Evolutionary conservation across 2,888 invertebrate genomes (phyloP), one percentile per base, ranked within the genome.

Genomic region (Chalcosyrphus nemorum): DNA sequence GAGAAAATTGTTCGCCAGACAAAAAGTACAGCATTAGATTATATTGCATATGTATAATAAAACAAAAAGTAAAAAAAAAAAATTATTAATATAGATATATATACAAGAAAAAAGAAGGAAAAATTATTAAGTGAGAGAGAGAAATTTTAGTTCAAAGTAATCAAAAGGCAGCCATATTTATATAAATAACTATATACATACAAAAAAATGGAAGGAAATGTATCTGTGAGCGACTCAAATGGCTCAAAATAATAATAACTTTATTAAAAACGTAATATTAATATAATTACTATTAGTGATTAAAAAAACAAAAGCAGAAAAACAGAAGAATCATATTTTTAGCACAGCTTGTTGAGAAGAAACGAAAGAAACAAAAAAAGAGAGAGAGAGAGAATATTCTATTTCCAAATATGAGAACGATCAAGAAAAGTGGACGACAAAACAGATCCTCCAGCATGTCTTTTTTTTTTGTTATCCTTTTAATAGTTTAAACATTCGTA

Each of bases 161-260:
- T 84, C 78, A 80, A 84, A 84, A 84, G 84, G 84, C 84, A 84
- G 84, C 84, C 84, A 84, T 84, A 84, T 84, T 84, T 84, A 84
- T 84, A 84, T 84, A 84, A 71, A 50, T 45, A 63, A 72, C 66
- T 77, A 74, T 78, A 77, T 70, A 84, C 61, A 84, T 27, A 84
- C 59, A 78, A 82, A 65, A 27, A 27, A 71, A 68, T 24, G 45
- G 52, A 65, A 27, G 56, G 38, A 66, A 32, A 77, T 65, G 63
- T 70, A 80, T 75, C 82, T 82, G 72, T 77, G 77, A 77, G 80
- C 78, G 63, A 70, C 70, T 75, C 78, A 75, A n/a, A 84, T 54
- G 80, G 84, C 84, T 84, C 78, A 84, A 80, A 66, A 57, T 61
- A 65, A 57, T 61, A 65, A 84, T 68, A 61, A 71, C 27, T 72